Percentiles rank a stretch among this genome's conserved stretches.
Conservation (phyloP, 2,888 invertebrate species). For the Capitulum mitella region DNA sequence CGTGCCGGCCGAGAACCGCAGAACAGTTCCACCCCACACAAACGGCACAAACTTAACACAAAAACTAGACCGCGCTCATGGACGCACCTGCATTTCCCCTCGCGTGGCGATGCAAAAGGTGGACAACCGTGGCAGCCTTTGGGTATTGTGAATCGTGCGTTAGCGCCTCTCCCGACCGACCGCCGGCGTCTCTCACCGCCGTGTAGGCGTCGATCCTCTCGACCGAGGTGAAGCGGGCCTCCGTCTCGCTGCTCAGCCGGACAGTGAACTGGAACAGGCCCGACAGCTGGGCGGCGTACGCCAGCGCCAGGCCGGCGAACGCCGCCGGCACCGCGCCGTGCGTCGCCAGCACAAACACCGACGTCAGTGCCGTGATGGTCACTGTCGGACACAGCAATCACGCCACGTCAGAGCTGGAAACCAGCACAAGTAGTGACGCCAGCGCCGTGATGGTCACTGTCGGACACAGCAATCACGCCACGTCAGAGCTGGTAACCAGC, state of each 20-base stretch:
- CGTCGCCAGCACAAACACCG: background rate
- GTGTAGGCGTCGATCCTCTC: slow-evolving; percentile 44
- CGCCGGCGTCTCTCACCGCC: slow-evolving; percentile 39
- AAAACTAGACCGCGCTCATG: too few relatives aligned
- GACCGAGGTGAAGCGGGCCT: slow-evolving; percentile 44
- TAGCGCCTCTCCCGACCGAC: too few relatives aligned
- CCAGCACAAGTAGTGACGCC: background rate
- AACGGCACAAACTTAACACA: too few relatives aligned
- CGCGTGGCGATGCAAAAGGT: too few relatives aligned
- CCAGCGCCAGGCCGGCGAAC: slow-evolving; percentile 14
- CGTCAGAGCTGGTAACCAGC: slow-evolving; percentile 42
- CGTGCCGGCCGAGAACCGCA: too few relatives aligned
- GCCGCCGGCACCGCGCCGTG: background rate
- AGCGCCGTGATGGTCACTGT: slow-evolving; percentile 42
- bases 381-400: slow-evolving; percentile 43
- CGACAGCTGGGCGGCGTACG: slow-evolving; percentile 31
- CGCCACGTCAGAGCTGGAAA: slow-evolving; percentile 46
- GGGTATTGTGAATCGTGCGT: too few relatives aligned
- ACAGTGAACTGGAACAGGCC: slow-evolving; percentile 39
- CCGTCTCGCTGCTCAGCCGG: slow-evolving; percentile 46
- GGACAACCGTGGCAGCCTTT: too few relatives aligned
- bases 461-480: slow-evolving; percentile 43
- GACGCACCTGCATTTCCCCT: too few relatives aligned
- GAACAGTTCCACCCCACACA: too few relatives aligned
- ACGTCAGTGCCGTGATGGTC: slow-evolving; percentile 38